Evolutionary conservation across 2,797 vertebrate genomes (phyloP), one percentile per base, ranked within the genome.

Genomic region (Sebastes vulpes): DNA sequence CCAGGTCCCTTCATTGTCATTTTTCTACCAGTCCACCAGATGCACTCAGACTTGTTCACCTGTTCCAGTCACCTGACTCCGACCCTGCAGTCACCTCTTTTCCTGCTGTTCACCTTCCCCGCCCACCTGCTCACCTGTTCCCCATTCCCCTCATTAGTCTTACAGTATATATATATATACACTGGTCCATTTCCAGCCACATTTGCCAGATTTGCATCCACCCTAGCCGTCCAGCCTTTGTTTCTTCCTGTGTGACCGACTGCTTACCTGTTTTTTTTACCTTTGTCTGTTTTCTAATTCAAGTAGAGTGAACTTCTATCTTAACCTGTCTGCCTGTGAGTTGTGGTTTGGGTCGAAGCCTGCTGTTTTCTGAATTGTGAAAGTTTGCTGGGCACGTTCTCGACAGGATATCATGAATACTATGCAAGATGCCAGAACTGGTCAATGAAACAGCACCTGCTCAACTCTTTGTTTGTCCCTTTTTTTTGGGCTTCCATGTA

Each of bases 391-490:
- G 52, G 5, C 1, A 54, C 21, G 5, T 54, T 54, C 50, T 42
- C 0, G 38, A 42, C 11, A 12, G 25, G 25, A 29, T 31, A 9
- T n/a, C 25, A 26, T 26, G 20, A 64, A 23, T 18, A 28, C 6
- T 48, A 7, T 56, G 9, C 8, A 5, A 29, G 21, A 32, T n/a
- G 9, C 6, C 7, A 58, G 53, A 57, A 4, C 9, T 6, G 1
- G 20, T 67, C 38, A 57, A 5, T 35, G 42, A 29, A 48, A 25
- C 52, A 31, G 32, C 4, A 23, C 5, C n/a, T 14, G 38, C 29
- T 75, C 38, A 35, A 31, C 42, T 67, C 42, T 53, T 67, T 75
- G 63, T 58, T 58, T 75, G 14, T 18, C 64, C 42, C 56, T 18
- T 60, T 67, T 60, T 38, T 5, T 64, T 28, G 14, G 58, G 6